These are phyloP conservation scores for Xenus cinereus DNA, from an alignment of 2,113 vertebrate genomes.

Conservation along the genomic window DNA sequence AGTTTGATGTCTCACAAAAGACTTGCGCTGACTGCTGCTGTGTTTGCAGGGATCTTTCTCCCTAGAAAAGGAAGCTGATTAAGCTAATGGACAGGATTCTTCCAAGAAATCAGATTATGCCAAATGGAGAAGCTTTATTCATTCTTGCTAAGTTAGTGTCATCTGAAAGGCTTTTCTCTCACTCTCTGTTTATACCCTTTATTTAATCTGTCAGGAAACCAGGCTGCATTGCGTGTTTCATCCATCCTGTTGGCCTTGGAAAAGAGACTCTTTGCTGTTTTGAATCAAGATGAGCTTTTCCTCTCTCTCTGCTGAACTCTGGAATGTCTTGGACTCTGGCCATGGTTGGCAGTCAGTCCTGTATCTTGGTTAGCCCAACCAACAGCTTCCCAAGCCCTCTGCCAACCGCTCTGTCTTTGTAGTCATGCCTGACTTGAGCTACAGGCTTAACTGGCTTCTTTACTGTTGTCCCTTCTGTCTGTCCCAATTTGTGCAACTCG, in stretches of 20 bases:
- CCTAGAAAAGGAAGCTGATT: not conserved
- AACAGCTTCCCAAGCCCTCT: rapidly evolving
- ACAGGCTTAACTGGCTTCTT: not conserved
- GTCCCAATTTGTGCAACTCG: rapidly evolving
- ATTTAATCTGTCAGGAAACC: rapidly evolving
- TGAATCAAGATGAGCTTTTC: not conserved
- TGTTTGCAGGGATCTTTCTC: not conserved
- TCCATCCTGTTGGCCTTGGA: not conserved
- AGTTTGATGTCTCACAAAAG: not conserved
- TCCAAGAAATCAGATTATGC: not conserved
- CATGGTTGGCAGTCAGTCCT: not conserved
- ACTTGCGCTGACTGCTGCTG: not conserved
- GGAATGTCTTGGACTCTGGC: not conserved
- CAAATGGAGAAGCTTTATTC: not conserved
- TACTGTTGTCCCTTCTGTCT: not conserved
- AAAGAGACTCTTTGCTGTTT: not conserved
- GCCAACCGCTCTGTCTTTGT: not conserved
- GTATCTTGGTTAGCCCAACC: not conserved
- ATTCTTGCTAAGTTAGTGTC: not conserved
- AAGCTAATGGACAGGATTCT: not conserved
- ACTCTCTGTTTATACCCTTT: not conserved
- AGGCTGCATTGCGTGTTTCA: not conserved
- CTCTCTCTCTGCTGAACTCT: not conserved
- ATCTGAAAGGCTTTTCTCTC: not conserved
- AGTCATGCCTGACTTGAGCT: not conserved